Base-by-base conservation (phyloP, 2,113 vertebrate species). In the Nothobranchius furzeri region DNA sequence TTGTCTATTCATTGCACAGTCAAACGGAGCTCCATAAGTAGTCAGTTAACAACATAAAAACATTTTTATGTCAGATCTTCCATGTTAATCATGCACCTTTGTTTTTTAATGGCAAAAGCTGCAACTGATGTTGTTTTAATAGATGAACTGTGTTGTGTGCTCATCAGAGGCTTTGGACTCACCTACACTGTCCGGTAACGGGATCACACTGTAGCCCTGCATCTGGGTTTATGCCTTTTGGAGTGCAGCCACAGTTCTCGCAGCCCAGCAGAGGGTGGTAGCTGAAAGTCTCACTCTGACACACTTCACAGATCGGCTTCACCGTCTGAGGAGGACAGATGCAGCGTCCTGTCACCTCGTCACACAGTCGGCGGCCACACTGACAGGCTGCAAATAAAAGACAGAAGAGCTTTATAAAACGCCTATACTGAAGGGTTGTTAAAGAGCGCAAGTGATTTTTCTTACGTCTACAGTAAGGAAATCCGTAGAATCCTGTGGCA, bases 391-490 rank as follows among this genome's bases (percentile, higher is more conserved):
- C 48, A 53, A 57, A 49, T 40, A 49, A 53, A 63, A 3, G 42
- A 0, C 17, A 17, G 2, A 10, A 36, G 61, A 40, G 4, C 3
- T 43, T 7, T 43, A 46, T 20, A 64, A 36, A 62, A 36, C 10
- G 51, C 58, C 55, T 51, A 64, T 14, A 58, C n/a, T 6, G 14
- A 7, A 8, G 12, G 3, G 7, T 43, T 11, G 14, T 52, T 9
- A 50, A 14, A 67, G 30, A 6, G 2, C 37, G 58, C 36, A 45
- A 64, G 48, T 11, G 40, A 66, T 20, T 20, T 10, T 64, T 49
- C 96, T 94, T 81, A 99, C 97, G 69, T 76, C 78, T 95, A 91
- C 97, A 99, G 81, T 89, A 91, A 0, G 97, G 97, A 84, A 99
- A 99, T 78, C 96, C 94, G 0, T 95, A 98, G 90, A 94, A 94